These are phyloP conservation scores for Pagrus major DNA, from an alignment of 2,113 vertebrate species.

Conservation along the genomic window DNA sequence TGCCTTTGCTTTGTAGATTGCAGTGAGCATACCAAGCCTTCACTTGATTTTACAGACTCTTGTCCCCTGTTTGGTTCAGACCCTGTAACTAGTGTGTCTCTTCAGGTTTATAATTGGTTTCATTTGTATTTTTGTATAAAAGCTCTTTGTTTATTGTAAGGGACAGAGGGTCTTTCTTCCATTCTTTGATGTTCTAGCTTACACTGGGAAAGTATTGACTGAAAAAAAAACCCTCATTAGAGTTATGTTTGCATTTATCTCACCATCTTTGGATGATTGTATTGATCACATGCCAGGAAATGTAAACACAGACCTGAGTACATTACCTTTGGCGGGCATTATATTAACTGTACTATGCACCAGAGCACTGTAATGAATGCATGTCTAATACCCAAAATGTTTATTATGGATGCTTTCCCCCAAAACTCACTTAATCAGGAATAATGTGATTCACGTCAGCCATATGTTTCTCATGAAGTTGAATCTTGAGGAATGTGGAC, in stretches of 20 bases:
- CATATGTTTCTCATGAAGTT: conserved; percentile 85
- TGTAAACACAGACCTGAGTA: background rate
- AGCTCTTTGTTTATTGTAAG: background rate
- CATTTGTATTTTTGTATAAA: conserved; percentile 18
- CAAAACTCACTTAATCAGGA: conserved; percentile 78
- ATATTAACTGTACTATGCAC: conserved; percentile 7
- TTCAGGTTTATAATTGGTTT: background rate
- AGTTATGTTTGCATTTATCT: conserved; percentile 44
- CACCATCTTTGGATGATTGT: conserved; percentile 13
- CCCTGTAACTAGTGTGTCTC: background rate
- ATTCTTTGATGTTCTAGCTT: conserved; percentile 12
- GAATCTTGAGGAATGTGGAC: conserved; percentile 83
- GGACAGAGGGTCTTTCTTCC: background rate
- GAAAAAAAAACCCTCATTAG: conserved; percentile 12
- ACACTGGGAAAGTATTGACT: background rate
- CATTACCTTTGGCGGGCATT: conserved; percentile 30
- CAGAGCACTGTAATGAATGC: conserved; percentile 50
- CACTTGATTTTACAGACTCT: background rate
- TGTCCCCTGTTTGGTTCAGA: background rate
- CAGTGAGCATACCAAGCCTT: background rate
- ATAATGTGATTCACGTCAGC: conserved; percentile 81
- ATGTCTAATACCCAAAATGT: conserved; percentile 61
- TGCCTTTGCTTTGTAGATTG: background rate
- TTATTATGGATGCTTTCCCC: conserved; percentile 73
- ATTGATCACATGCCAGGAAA: conserved; percentile 42